Evolutionary conservation across 2,797 vertebrate genomes (phyloP), one percentile per base, ranked within the genome.

Genomic region (Sphaeramia orbicularis): DNA sequence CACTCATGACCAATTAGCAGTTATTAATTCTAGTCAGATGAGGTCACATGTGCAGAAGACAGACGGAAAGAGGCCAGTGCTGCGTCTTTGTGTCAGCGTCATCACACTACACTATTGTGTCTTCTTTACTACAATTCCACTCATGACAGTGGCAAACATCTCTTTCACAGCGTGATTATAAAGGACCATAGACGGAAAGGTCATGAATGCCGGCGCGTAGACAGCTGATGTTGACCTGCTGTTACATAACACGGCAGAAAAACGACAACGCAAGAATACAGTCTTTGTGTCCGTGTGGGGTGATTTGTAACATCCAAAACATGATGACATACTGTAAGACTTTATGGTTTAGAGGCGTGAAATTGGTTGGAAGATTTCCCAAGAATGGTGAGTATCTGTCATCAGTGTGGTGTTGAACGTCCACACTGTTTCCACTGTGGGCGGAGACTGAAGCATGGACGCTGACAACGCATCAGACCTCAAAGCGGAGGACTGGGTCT

Each of bases 211-310:
- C 52, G 4, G 50, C 78, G 71, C 70, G 83, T 80, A 65, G 81
- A 81, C 74, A 65, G 74, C 57, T 57, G 68, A 66, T 63, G 73
- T 64, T 72, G 78, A 80, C 81, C 86, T 76, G 70, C 76, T 35
- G 70, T 85, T 86, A 65, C 80, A 71, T 84, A 87, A 88, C 37
- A 27, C 35, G 27, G 56, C 41, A 12, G 21, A 70, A 68, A 71
- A 74, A 71, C 77, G 59, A 62, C 63, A n/a, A 14, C 4, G 65
- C 56, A 61, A 90, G 86, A 92, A 92, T 87, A 16, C 66, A 1
- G 76, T 30, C 89, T 90, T 91, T 92, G 91, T 92, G 65, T 43
- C 35, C 10, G 61, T 2, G 58, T 4, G 10, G 68, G 27, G 62
- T 16, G 43, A 50, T 72, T 64, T 62, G 81, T 87, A 83, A 78